phyloP scores from a whole-genome alignment of 2,113 vertebrate genomes.

The Microtus ochrogaster region DNA sequence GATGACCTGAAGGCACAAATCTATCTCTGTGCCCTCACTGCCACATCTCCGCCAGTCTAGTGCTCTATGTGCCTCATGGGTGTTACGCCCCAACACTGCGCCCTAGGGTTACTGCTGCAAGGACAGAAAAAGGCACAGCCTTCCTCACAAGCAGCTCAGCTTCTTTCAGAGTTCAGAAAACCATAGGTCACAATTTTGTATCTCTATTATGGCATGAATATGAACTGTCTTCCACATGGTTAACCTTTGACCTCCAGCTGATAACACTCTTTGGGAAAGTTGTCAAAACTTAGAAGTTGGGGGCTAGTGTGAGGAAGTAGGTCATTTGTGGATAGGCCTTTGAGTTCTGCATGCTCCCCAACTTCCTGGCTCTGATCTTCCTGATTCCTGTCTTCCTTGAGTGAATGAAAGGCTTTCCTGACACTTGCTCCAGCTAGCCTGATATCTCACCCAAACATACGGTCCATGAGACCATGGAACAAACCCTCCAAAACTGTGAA shows the following conservation, averaged over 20 bases:
- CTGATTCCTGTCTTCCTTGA: not conserved
- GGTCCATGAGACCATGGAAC: not conserved
- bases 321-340: not conserved
- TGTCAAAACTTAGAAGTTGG: not conserved
- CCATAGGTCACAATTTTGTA: fast-evolving
- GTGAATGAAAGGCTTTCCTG: not conserved
- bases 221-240: not conserved
- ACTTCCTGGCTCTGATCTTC: not conserved
- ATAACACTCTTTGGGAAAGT: not conserved
- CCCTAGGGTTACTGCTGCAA: not conserved
- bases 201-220: not conserved
- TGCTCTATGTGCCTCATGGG: not conserved
- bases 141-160: fast-evolving
- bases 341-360: not conserved
- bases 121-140: not conserved
- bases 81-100: not conserved
- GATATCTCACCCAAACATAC: not conserved
- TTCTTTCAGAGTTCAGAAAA: not conserved
- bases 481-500: not conserved
- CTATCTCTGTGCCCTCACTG: not conserved
- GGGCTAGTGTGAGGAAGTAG: not conserved
- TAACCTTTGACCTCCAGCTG: not conserved
- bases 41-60: not conserved
- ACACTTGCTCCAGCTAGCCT: not conserved
- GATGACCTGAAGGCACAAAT: not conserved